A percentile compares a stretch with the other conserved stretches of the same genome.
phyloP scores from a whole-genome alignment of 2,888 invertebrate species.

The Pimpla rufipes region DNA sequence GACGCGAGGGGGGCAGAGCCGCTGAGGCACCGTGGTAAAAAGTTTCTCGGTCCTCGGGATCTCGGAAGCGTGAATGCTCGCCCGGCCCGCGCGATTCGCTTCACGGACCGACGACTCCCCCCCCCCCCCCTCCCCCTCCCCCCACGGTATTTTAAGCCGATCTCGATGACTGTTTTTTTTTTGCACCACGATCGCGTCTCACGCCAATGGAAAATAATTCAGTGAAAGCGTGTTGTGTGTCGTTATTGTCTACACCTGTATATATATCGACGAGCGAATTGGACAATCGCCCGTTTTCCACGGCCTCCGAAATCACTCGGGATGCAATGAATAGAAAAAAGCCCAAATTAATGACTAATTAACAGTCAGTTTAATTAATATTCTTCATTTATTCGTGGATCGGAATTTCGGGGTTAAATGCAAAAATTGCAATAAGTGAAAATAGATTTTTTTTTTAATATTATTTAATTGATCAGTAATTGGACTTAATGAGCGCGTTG shows the following conservation, averaged over 20 bases:
- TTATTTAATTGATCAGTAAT: no score
- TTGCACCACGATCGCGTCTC: conserved; percentile 16
- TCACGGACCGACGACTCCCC: conserved; percentile 43
- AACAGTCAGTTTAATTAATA: no score
- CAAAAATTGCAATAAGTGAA: neutral
- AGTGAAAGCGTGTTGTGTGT: conserved; percentile 42
- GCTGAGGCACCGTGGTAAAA: neutral
- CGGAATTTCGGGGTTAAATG: neutral
- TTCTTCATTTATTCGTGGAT: no score
- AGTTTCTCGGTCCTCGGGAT: neutral
- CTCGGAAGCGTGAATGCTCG: conserved; percentile 32
- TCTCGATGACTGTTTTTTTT: conserved; percentile 38
- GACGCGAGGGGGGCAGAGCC: neutral
- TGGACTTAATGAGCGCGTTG: no score
- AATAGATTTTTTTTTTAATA: neutral
- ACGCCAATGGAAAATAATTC: conserved; percentile 43
- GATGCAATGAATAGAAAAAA: no score
- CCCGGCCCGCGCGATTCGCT: conserved; percentile 27
- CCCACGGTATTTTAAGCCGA: conserved; percentile 20
- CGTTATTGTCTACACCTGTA: neutral
- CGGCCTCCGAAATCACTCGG: no score
- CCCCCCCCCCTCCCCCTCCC: neutral
- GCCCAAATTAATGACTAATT: no score
- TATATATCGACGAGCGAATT: neutral
- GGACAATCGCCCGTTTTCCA: neutral